Base-by-base conservation (phyloP, 2,888 invertebrate species). In the Conus canariensis region DNA sequence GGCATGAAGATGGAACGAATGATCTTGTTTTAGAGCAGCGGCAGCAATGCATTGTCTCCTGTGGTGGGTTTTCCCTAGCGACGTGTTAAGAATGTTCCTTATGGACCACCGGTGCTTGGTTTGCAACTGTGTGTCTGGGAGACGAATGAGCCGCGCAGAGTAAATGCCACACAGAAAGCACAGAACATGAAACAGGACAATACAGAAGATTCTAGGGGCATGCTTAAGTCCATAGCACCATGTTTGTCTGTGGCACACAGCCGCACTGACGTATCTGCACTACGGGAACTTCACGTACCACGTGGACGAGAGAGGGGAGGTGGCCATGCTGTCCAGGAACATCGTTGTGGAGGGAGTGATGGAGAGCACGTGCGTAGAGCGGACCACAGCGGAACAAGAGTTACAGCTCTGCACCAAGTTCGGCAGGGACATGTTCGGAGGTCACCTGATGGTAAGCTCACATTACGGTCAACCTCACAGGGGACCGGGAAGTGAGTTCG, bases 291-390 rank as follows among this genome's bases (percentile, higher is more conserved):
- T 91, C 56, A 91, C 90, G 9, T 67, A 89, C 30, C 80, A 87
- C 19, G 89, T 90, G 30, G 91, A 91, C 70, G 90, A 91, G 86
- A 87, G 90, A 70, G 91, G 91, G 0, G 94, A 94, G 85, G 92
- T 93, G 16, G 94, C 91, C 19, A 60, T 94, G 4, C 87, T 93
- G 56, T 91, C 92, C 59, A 88, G 94, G 56, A 92, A 91, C 87
- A 90, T 93, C 16, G 86, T 91, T 14, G 90, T 94, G n/a, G 91
- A 92, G 67, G 93, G 93, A 0, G 91, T 91, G n/a, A 90, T 92
- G 89, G 91, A 92, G 59, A 59, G 82, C 7, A 80, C 59, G 30
- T 93, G 93, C 85, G 6, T 7, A 10, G 60, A 64, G 12, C 60
- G 60, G 91, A 91, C 67, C 58, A 58, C 12, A 77, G 86, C 59